Evolutionary conservation across 2,113 vertebrate genomes (phyloP), one percentile per base, ranked within the genome.

Genomic region (Pao palembangensis): DNA sequence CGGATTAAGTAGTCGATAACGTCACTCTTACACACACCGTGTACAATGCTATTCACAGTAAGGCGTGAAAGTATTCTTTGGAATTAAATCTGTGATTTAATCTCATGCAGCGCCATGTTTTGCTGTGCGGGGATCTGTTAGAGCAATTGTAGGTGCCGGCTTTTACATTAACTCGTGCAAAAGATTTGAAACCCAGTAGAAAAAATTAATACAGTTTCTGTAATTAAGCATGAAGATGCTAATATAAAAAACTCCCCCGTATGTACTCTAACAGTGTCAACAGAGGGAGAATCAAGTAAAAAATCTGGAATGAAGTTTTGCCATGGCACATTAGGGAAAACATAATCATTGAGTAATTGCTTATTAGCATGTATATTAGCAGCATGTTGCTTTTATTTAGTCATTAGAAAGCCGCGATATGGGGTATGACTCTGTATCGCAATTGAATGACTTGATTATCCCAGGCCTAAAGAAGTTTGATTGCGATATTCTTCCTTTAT

Each of bases 1-100:
- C 28, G 78, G 84, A 82, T 83, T 82, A 84, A 69, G 57, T 58
- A 76, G 71, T 85, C 75, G 48, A 83, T 89, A 83, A 81, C 74
- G 72, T 73, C 69, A 69, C 78, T 71, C 63, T 55, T 55, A 75
- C 68, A 67, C 60, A 67, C 46, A 55, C 55, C 64, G 54, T 66
- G 49, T 72, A 79, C 64, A 82, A 64, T 55, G 38, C 52, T 18
- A 65, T 17, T 4, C 52, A 63, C 51, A 69, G 54, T 58, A 71
- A 60, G 31, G 59, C 55, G 23, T 64, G 14, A 59, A 74, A 53
- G 61, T 75, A 28, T 55, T 53, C 8, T 67, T 65, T 42, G 51
- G 25, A 14, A 76, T 69, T 56, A 19, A 53, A 62, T 71, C 65
- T 58, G 54, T 58, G n/a, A 69, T 67, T 59, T 43, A 18, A 23